These are phyloP conservation scores for Australoheros facetus DNA, from an alignment of 2,797 vertebrate species.

Conservation along the genomic window DNA sequence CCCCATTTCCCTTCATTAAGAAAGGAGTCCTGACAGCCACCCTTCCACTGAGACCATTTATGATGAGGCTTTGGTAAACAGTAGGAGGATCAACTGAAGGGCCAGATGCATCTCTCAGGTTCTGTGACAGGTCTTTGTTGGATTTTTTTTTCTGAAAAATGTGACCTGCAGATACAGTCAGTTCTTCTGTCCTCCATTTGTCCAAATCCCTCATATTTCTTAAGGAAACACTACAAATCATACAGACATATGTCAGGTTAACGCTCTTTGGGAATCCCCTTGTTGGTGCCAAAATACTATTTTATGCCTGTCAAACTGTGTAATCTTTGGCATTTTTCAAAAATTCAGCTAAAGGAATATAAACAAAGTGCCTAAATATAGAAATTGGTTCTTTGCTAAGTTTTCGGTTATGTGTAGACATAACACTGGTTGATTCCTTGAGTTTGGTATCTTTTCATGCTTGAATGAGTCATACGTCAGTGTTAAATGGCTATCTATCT, in stretches of 20 bases:
- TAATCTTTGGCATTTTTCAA: too few relatives aligned
- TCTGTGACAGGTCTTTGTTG: not conserved
- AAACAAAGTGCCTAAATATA: not conserved
- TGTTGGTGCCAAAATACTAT: not conserved
- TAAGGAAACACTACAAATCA: not conserved
- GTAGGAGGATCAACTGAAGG: not conserved
- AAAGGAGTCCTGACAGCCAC: not conserved
- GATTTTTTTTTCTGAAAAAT: not conserved
- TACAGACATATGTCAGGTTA: not conserved
- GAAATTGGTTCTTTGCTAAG: not conserved
- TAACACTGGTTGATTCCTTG: not conserved
- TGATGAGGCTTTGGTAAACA: not conserved
- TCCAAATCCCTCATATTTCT: not conserved
- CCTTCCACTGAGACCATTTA: not conserved
- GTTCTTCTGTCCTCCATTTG: not conserved
- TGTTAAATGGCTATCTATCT: not conserved
- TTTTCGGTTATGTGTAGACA: not conserved
- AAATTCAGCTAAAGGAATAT: not conserved
- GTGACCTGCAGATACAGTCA: not conserved
- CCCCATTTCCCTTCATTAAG: too few relatives aligned
- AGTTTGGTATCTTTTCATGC: not conserved
- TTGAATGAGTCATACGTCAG: not conserved
- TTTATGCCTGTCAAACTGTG: too few relatives aligned
- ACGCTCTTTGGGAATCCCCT: not conserved
- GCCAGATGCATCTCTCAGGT: not conserved